Conservation (phyloP, 2,113 vertebrate species). For the Himantopus leucocephalus region DNA sequence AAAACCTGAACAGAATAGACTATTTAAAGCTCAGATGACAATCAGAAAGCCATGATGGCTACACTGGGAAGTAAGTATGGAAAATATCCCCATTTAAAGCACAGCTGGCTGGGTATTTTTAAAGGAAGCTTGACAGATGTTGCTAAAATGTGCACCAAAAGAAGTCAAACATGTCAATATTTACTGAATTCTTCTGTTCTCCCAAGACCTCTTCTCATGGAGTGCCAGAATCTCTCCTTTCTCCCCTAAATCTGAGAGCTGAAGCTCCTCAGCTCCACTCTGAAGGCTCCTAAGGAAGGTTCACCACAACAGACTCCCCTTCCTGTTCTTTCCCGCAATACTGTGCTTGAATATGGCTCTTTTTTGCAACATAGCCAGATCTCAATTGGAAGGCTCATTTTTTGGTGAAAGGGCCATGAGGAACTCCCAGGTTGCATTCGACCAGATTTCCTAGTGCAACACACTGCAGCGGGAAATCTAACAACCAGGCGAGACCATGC, state of each 20-base stretch:
- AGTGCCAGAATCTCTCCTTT: not conserved
- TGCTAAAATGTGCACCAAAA: not conserved
- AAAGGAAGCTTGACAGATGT: not conserved
- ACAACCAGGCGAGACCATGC: not conserved
- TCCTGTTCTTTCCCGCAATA: not conserved
- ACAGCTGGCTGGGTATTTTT: not conserved
- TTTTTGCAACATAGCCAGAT: not conserved
- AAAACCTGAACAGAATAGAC: not conserved
- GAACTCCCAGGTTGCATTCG: not conserved
- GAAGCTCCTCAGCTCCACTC: not conserved
- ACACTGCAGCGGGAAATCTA: not conserved
- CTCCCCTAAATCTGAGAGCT: not conserved
- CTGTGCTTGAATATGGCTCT: not conserved
- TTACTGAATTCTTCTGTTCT: not conserved
- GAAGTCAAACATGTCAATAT: not conserved
- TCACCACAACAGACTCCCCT: not conserved
- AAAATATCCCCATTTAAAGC: not conserved
- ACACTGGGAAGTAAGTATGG: not conserved
- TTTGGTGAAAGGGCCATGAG: not conserved
- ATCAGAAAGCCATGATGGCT: not conserved
- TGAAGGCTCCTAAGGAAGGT: not conserved
- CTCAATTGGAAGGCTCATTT: not conserved
- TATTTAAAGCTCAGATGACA: not conserved
- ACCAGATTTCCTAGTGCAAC: not conserved
- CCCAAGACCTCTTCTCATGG: not conserved